A percentile compares a stretch with the other conserved stretches of the same genome.
Conservation (phyloP, 1,140 invertebrate genomes). For the Heliothis subflexa region DNA sequence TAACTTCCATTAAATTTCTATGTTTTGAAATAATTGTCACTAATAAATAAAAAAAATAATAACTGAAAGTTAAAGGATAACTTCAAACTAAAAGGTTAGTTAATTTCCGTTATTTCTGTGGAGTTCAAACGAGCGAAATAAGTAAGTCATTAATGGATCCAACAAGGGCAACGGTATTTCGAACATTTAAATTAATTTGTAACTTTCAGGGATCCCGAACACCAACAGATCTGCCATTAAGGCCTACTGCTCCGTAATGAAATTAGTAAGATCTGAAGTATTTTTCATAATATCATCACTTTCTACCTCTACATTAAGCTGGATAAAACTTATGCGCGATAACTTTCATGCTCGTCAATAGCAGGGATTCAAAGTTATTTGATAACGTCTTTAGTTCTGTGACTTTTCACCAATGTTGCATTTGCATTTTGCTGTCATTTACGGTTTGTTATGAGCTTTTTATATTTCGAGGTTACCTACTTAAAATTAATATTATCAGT, state of each 20-base stretch:
- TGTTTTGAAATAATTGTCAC: not conserved
- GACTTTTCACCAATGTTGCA: too few relatives aligned
- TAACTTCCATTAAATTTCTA: too few relatives aligned
- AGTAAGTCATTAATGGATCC: slow-evolving; percentile 70
- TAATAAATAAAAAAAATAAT: not conserved
- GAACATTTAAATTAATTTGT: slow-evolving; percentile 79
- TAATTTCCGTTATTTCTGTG: slow-evolving; percentile 22
- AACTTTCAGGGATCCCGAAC: slow-evolving; percentile 70
- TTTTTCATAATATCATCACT: not conserved
- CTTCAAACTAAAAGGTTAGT: not conserved
- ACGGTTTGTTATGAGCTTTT: too few relatives aligned
- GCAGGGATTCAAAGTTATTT: too few relatives aligned
- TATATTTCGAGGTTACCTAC: too few relatives aligned
- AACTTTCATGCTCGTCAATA: too few relatives aligned
- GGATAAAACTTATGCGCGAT: too few relatives aligned
- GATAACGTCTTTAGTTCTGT: too few relatives aligned
- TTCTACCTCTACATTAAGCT: too few relatives aligned
- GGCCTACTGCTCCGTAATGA: slow-evolving; percentile 59
- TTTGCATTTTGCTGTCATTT: too few relatives aligned
- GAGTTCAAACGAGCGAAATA: slow-evolving; percentile 67
- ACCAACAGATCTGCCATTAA: slow-evolving; percentile 70
- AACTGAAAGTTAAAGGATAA: not conserved
- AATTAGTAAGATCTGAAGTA: slow-evolving; percentile 65
- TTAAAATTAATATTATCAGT: too few relatives aligned
- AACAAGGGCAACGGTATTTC: slow-evolving; percentile 62